These are phyloP conservation scores for Ursus arctos DNA, from an alignment of 2,113 vertebrate species.

Conservation along the genomic window DNA sequence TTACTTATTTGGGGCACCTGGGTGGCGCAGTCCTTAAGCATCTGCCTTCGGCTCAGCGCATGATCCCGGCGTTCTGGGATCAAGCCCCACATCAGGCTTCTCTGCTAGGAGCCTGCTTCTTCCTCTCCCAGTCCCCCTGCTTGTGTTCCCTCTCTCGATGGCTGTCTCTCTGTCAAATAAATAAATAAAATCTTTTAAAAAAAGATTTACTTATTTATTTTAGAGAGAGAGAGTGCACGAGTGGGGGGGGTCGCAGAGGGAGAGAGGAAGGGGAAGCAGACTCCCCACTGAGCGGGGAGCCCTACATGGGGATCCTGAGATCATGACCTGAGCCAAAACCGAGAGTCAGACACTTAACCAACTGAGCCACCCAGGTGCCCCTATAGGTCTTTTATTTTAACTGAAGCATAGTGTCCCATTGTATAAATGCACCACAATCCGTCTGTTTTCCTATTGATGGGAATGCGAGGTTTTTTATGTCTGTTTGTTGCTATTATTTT, in stretches of 20 bases:
- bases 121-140: too few relatives aligned
- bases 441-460: not conserved
- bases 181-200: too few relatives aligned
- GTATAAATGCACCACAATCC: not conserved
- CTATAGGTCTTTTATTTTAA: not conserved
- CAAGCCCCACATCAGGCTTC: too few relatives aligned
- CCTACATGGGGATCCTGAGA: not conserved
- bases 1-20: not conserved
- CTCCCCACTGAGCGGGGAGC: not conserved
- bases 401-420: not conserved
- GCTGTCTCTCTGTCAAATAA: too few relatives aligned
- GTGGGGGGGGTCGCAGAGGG: not conserved
- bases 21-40: too few relatives aligned
- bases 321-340: not conserved
- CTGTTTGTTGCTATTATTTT: not conserved
- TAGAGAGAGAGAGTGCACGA: not conserved
- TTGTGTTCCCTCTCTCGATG: too few relatives aligned
- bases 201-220: not conserved
- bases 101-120: too few relatives aligned
- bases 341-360: not conserved
- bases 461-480: not conserved
- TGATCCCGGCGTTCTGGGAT: too few relatives aligned
- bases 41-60: too few relatives aligned
- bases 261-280: not conserved
- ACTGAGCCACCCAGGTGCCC: not conserved